A percentile compares a stretch with the other conserved stretches of the same genome.
These are phyloP conservation scores for Oreochromis mossambicus DNA, from an alignment of 2,797 vertebrate genomes.

Conservation along the genomic window DNA sequence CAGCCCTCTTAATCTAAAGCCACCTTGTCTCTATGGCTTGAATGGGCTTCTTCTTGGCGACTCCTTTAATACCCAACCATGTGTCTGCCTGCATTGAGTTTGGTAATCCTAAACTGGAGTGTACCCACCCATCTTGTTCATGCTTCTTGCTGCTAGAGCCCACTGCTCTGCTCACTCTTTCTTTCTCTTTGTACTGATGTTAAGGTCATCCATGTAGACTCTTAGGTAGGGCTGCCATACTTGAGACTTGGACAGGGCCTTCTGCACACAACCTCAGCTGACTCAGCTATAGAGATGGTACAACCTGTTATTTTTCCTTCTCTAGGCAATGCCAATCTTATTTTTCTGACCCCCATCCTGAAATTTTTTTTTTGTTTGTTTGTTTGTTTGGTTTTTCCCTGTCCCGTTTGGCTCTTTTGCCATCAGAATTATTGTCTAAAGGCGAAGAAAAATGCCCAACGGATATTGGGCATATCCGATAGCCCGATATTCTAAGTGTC, in stretches of 20 bases:
- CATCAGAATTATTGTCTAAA: no score
- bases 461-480: no score
- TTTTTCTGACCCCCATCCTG: neutral
- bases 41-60: neutral
- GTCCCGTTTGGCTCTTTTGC: no score
- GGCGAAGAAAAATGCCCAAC: no score
- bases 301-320: neutral
- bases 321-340: neutral
- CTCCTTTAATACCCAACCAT: rapidly evolving
- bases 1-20: neutral
- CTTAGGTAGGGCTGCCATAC: neutral
- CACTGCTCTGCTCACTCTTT: neutral
- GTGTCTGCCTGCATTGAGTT: neutral
- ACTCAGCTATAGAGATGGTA: neutral
- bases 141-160: neutral
- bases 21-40: neutral
- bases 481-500: neutral
- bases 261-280: neutral
- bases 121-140: neutral
- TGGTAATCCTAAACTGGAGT: neutral
- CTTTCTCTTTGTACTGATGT: neutral
- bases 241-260: neutral
- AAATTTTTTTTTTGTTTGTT: neutral
- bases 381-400: no score
- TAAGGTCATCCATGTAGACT: neutral